Conservation (phyloP, 2,888 invertebrate genomes). For the Apocheima hispidaria region DNA sequence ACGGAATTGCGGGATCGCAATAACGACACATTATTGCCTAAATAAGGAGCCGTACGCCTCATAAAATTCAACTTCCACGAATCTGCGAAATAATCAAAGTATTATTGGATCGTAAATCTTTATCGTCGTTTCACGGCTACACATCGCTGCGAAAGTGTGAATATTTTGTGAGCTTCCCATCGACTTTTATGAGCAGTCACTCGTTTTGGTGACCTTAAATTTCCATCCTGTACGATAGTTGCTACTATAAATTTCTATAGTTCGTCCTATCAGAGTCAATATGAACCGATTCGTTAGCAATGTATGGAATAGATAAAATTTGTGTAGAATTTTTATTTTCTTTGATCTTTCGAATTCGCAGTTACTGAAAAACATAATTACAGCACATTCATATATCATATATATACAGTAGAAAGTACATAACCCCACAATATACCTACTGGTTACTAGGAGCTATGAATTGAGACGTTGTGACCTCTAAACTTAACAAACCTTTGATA, state of each 20-base stretch:
- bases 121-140: slow-evolving; percentile 67
- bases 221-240: slow-evolving; percentile 41
- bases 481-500: no score
- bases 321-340: neutral
- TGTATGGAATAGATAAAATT: no score
- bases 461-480: no score
- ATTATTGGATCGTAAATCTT: slow-evolving; percentile 82
- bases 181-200: slow-evolving; percentile 52
- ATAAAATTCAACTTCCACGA: slow-evolving; percentile 78
- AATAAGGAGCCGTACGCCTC: slow-evolving; percentile 75
- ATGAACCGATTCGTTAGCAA: neutral
- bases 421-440: no score
- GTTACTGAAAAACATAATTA: no score
- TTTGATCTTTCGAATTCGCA: neutral
- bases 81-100: slow-evolving; percentile 82
- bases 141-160: slow-evolving; percentile 66
- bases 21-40: slow-evolving; percentile 73
- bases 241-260: slow-evolving; percentile 20
- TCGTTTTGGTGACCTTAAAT: slow-evolving; percentile 47
- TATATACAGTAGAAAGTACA: no score
- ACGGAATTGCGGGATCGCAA: slow-evolving; percentile 62
- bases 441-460: no score
- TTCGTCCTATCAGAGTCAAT: neutral
- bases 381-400: no score
- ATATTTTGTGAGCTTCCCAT: slow-evolving; percentile 74